Base-by-base conservation (phyloP, 2,797 vertebrate genomes). In the Enteromius argenteus region DNA sequence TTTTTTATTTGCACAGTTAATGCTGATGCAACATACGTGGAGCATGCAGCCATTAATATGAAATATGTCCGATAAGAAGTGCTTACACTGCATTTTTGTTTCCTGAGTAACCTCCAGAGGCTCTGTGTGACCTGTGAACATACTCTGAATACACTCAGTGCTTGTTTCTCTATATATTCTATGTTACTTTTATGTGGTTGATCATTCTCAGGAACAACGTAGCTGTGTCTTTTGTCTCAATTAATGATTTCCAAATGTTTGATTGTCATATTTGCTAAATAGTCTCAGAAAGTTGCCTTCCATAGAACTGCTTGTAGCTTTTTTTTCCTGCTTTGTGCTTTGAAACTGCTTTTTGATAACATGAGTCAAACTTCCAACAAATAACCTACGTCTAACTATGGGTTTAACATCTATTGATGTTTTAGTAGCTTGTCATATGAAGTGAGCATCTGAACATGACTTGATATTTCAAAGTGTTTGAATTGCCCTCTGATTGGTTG, bases 281-380 rank as follows among this genome's bases (percentile, higher is more conserved):
- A 37, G 39, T 87, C 83, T 82, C 87, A 87, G 89, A 89, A 73
- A 73, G 69, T 56, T 86, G 87, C 90, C 87, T 46, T 86, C 76
- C 13, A 75, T 89, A 90, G 86, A 80, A 87, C 88, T 86, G 91
- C 91, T 92, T 91, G 1, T 35, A 23, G 79, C 80, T 90, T 58
- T 37, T 90, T 49, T 32, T 14, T 42, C n/a, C 37, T 79, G 51
- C 66, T 89, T 85, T 86, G 68, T 85, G 87, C 89, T 86, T 89
- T 68, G 30, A 58, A 53, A 53, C 21, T 68, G 80, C 23, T 80
- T 87, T 89, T 76, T 85, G 84, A 84, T 81, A 79, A 81, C 85
- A 17, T 69, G 79, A 92, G 87, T 89, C 86, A 86, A 89, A 87
- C 86, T 86, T 83, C 88, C 87, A 82, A 83, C 89, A 84, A 81